phyloP scores from a whole-genome alignment of 2,113 vertebrate species.

The Coturnix japonica region DNA sequence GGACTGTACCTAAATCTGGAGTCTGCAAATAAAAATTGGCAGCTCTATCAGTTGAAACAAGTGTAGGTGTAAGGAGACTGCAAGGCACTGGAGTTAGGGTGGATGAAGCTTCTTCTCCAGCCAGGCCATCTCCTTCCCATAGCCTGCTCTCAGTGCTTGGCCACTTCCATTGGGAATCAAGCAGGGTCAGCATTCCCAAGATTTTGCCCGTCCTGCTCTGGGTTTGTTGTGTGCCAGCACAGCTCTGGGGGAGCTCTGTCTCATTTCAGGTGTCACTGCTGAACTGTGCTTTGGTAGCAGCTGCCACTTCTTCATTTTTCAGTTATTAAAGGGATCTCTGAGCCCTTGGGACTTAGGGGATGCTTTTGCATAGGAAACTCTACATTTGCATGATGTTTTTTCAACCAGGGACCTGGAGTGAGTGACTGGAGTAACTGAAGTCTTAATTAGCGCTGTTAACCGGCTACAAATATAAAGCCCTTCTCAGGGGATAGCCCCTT shows the following conservation, averaged over 20 bases:
- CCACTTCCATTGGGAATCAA: neutral
- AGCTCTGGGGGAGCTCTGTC: fast-evolving
- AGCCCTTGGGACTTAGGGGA: neutral
- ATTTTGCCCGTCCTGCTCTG: neutral
- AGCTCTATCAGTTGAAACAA: neutral
- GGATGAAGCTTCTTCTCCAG: neutral
- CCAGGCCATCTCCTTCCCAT: neutral
- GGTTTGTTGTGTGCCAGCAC: neutral
- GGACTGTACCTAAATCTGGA: neutral
- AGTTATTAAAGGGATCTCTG: neutral
- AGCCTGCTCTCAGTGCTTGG: neutral
- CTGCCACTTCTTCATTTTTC: neutral
- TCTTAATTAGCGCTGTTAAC: neutral
- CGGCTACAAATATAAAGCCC: neutral
- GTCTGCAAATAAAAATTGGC: neutral
- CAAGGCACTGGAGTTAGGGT: neutral
- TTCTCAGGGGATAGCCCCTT: neutral
- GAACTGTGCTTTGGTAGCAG: neutral
- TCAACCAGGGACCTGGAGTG: neutral
- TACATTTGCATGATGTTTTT: neutral
- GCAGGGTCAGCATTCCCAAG: neutral
- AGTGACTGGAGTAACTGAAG: neutral
- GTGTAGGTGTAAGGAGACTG: neutral
- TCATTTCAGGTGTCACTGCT: neutral
- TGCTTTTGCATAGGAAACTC: neutral